These are phyloP conservation scores for Hippocampus barbouri DNA, from an alignment of 2,113 vertebrate genomes.

Conservation along the genomic window DNA sequence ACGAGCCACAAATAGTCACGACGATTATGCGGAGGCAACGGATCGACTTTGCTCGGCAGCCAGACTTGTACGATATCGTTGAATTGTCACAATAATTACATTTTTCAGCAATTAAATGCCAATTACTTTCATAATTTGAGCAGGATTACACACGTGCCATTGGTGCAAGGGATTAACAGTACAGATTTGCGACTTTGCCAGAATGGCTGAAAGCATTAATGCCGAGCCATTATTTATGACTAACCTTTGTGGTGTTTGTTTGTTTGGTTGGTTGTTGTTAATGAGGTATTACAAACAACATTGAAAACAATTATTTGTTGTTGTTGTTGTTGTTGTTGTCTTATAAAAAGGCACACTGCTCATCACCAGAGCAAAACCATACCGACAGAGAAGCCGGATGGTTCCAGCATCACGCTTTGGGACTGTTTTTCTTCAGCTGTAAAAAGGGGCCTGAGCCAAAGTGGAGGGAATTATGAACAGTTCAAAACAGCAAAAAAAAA, in stretches of 20 bases:
- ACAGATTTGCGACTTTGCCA: background rate
- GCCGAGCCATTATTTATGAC: background rate
- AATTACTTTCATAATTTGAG: slow-evolving; percentile 8
- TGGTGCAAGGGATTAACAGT: slow-evolving; percentile 6
- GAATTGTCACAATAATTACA: background rate
- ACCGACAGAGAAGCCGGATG: too few relatives aligned
- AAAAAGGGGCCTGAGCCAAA: too few relatives aligned
- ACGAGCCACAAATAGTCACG: background rate
- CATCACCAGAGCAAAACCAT: too few relatives aligned
- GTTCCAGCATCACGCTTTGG: too few relatives aligned
- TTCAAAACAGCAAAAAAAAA: too few relatives aligned
- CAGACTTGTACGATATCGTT: background rate
- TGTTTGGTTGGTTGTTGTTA: background rate
- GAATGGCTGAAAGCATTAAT: slow-evolving; percentile 3
- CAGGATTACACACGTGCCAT: slow-evolving; percentile 1
- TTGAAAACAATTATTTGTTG: background rate
- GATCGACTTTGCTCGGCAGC: background rate
- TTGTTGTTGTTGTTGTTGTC: background rate
- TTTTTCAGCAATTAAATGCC: background rate
- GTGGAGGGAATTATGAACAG: too few relatives aligned
- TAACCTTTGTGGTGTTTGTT: background rate
- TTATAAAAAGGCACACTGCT: too few relatives aligned
- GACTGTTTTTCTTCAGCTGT: too few relatives aligned
- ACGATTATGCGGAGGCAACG: background rate
- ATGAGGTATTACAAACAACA: too few relatives aligned